Percentiles rank a stretch among this genome's conserved stretches.
These are phyloP conservation scores for Melitaea athalia DNA, from an alignment of 2,888 invertebrate genomes.

Conservation along the genomic window DNA sequence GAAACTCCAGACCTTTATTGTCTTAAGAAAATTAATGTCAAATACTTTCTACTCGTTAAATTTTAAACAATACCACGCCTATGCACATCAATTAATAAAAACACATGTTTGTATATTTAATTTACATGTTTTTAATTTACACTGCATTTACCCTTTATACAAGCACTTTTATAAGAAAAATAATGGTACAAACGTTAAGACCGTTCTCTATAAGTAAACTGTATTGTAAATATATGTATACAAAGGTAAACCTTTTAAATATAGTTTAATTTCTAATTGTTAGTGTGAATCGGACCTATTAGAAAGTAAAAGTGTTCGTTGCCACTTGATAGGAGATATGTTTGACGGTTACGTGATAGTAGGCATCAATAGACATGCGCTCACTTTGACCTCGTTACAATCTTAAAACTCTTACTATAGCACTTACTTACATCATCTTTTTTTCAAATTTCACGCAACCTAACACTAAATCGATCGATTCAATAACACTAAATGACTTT, in stretches of 20 bases:
- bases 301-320: background rate
- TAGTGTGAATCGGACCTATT: background rate
- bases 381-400: background rate
- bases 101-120: too few species aligned
- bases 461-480: too few species aligned
- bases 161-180: too few species aligned
- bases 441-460: too few species aligned
- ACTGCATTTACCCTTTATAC: too few species aligned
- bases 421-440: background rate
- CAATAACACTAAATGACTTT: too few species aligned
- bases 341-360: background rate
- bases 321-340: background rate
- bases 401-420: background rate
- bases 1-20: background rate
- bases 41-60: background rate
- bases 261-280: background rate
- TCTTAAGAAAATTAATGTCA: background rate
- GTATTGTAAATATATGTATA: too few species aligned
- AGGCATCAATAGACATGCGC: background rate
- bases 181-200: too few species aligned
- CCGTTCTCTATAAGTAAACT: too few species aligned
- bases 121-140: too few species aligned
- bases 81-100: background rate
- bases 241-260: too few species aligned
- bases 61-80: background rate